Evolutionary conservation across 2,113 vertebrate genomes (phyloP).

Genomic region (Epinephelus lanceolatus): DNA sequence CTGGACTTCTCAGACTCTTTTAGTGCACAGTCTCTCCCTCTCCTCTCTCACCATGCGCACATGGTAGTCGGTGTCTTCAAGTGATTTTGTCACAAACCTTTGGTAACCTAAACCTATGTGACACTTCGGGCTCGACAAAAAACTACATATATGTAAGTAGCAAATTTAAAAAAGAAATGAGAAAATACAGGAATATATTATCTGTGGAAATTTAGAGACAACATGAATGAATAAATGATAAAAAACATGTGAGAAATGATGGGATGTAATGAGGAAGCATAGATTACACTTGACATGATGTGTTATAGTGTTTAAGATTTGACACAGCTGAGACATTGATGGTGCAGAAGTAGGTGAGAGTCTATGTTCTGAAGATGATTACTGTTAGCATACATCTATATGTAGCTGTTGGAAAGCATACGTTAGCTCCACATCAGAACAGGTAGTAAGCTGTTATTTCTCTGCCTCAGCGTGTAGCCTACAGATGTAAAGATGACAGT

Average conservation of each 20-base stretch:
- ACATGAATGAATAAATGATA: neutral
- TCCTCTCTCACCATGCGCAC: too few relatives aligned
- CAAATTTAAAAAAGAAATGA: neutral
- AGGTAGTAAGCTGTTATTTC: conserved; percentile 50
- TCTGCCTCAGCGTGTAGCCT: conserved; percentile 46
- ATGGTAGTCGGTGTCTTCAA: too few relatives aligned
- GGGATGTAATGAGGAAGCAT: neutral
- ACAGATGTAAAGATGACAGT: conserved; percentile 72
- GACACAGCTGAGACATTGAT: neutral
- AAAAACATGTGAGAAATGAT: neutral
- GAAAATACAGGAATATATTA: neutral
- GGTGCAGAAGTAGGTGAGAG: neutral
- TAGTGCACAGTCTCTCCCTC: too few relatives aligned
- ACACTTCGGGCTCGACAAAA: too few relatives aligned
- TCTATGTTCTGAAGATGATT: neutral
- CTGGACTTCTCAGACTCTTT: too few relatives aligned
- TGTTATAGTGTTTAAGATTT: neutral
- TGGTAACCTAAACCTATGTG: too few relatives aligned
- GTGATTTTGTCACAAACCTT: too few relatives aligned
- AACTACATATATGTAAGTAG: too few relatives aligned
- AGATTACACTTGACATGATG: neutral
- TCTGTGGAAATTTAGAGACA: neutral
- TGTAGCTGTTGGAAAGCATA: neutral
- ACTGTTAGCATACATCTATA: neutral
- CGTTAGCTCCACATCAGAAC: neutral